Evolutionary conservation across 2,797 vertebrate species (phyloP).

Genomic region (Alectoris magna): DNA sequence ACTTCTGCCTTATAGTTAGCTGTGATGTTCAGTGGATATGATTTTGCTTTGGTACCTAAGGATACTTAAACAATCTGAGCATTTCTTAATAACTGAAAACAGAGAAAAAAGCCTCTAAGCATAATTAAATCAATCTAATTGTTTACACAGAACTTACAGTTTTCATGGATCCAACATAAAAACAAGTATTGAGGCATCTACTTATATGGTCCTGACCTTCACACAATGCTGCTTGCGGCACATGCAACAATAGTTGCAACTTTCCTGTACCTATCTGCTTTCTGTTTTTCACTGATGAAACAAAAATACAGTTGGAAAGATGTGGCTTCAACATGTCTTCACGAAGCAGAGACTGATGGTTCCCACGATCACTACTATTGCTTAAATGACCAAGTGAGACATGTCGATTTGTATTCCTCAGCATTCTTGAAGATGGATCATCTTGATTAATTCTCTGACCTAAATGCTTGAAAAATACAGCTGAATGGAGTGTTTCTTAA

Average conservation of each 20-base stretch:
- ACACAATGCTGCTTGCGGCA: not conserved
- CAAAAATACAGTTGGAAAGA: not conserved
- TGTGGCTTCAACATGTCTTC: not conserved
- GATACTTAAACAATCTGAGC: not conserved
- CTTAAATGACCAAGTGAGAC: not conserved
- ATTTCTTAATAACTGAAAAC: constrained; percentile 50
- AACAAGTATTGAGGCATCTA: not conserved
- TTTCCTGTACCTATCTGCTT: not conserved
- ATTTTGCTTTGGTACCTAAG: not conserved
- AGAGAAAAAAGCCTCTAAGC: not conserved
- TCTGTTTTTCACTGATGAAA: not conserved
- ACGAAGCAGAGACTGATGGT: not conserved
- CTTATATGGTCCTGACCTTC: constrained; percentile 30
- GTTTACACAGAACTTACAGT: constrained; percentile 12
- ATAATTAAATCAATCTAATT: constrained; percentile 43
- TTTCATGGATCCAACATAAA: not conserved
- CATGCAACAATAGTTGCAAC: not conserved
- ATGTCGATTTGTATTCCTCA: not conserved
- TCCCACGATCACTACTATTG: not conserved
- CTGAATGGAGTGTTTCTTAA: not conserved
- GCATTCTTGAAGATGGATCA: not conserved
- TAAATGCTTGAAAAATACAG: not conserved
- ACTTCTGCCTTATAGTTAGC: not conserved
- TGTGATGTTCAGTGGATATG: not conserved
- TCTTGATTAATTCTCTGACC: not conserved